Conservation (phyloP, 2,888 invertebrate genomes). For the Leistus spinibarbis region DNA sequence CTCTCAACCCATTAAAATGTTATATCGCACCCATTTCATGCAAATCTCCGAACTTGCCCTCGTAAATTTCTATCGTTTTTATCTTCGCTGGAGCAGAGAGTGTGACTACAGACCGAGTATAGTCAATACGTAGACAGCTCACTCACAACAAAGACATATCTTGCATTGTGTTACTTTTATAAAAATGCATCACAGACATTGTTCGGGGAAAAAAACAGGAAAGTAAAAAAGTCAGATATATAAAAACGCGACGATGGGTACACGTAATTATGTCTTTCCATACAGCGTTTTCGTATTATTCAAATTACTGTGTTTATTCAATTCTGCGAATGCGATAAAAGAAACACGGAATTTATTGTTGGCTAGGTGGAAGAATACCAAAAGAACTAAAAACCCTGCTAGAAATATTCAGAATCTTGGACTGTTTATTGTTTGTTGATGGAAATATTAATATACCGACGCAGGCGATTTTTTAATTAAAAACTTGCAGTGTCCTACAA, state of each 20-base stretch:
- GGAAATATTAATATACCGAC: no score
- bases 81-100: constrained; percentile 17
- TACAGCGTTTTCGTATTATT: constrained; percentile 9
- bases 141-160: neutral
- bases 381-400: no score
- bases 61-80: constrained; percentile 37
- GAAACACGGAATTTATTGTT: neutral
- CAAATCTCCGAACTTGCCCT: constrained; percentile 36
- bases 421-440: no score
- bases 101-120: neutral
- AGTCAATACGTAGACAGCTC: neutral
- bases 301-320: constrained; percentile 33
- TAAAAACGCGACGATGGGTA: neutral
- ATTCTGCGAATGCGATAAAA: constrained; percentile 15
- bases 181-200: neutral
- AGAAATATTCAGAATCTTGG: no score
- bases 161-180: constrained; percentile 4
- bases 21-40: constrained; percentile 37
- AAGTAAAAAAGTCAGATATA: neutral
- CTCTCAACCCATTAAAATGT: constrained; percentile 34
- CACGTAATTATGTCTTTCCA: constrained; percentile 25
- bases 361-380: no score
- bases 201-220: constrained; percentile 6
- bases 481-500: no score
- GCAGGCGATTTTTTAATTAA: no score